These are phyloP conservation scores for Lophotriccus pileatus DNA, from an alignment of 2,797 vertebrate genomes.

Conservation along the genomic window DNA sequence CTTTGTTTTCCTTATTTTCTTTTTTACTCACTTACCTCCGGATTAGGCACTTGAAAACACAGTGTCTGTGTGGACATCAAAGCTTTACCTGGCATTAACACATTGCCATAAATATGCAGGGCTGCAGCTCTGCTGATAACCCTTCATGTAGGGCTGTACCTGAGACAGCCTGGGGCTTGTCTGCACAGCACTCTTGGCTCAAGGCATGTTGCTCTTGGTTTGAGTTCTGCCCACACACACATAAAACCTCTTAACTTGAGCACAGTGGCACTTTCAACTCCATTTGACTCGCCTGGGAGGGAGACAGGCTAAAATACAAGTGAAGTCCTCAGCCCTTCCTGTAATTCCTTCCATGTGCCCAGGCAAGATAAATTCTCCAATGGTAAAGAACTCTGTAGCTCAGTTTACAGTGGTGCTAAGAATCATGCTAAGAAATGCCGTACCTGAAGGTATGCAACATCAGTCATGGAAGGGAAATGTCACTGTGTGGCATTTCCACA, in stretches of 20 bases:
- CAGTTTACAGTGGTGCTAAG: constrained; percentile 34
- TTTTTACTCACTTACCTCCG: background rate
- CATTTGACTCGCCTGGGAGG: background rate
- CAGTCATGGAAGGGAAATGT: constrained; percentile 60
- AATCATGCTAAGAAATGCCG: constrained; percentile 57
- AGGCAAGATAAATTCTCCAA: constrained; percentile 25
- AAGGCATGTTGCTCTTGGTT: constrained; percentile 33
- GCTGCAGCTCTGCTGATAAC: constrained; percentile 24
- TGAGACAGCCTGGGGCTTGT: constrained; percentile 35
- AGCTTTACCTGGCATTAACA: background rate
- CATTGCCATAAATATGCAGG: background rate
- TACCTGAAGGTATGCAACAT: constrained; percentile 42
- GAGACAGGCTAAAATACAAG: constrained; percentile 2
- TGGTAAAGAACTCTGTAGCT: constrained; percentile 28
- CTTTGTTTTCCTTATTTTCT: background rate
- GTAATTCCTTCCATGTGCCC: constrained; percentile 53
- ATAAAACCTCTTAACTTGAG: constrained; percentile 53
- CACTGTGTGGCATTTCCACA: constrained; percentile 56
- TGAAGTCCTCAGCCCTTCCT: background rate
- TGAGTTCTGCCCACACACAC: constrained; percentile 48
- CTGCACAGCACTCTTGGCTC: constrained; percentile 16
- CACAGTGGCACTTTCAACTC: constrained; percentile 57
- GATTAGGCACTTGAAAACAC: background rate
- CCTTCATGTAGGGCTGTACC: background rate
- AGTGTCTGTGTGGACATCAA: background rate